These are phyloP conservation scores for Phanerotoma sp. DNA, from an alignment of 2,888 invertebrate species.

Conservation along the genomic window DNA sequence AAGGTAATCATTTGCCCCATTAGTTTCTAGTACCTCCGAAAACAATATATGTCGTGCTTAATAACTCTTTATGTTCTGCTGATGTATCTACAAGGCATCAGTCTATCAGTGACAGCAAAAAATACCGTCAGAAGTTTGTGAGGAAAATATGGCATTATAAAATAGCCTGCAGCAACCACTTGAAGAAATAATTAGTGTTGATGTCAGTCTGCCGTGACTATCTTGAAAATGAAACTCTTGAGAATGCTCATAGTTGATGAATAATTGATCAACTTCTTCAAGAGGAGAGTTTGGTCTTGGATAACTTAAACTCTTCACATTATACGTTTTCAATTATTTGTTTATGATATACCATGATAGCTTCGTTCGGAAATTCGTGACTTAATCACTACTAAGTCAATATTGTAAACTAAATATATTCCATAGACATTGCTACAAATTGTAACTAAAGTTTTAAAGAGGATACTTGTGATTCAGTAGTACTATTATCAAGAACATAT, in stretches of 20 bases:
- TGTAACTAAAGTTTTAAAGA: too few relatives aligned
- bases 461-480: too few relatives aligned
- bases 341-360: too few relatives aligned
- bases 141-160: not conserved
- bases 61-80: not conserved
- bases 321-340: too few relatives aligned
- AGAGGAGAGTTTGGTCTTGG: not conserved
- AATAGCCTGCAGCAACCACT: too few relatives aligned
- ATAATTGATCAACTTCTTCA: slow-evolving; percentile 11
- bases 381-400: too few relatives aligned
- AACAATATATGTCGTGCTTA: slow-evolving; percentile 14
- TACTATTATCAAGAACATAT: too few relatives aligned
- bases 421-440: too few relatives aligned
- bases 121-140: not conserved
- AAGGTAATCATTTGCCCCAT: slow-evolving; percentile 34
- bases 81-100: not conserved
- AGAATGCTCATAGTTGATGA: slow-evolving; percentile 9
- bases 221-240: not conserved
- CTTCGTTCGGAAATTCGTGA: too few relatives aligned
- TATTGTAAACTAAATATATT: too few relatives aligned
- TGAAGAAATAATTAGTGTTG: not conserved
- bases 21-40: slow-evolving; percentile 27
- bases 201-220: not conserved
- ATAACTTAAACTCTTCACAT: not conserved
- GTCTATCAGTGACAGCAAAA: not conserved